Evolutionary conservation across 2,113 vertebrate species (phyloP).

Genomic region (Cryptoleucopteryx plumbea): DNA sequence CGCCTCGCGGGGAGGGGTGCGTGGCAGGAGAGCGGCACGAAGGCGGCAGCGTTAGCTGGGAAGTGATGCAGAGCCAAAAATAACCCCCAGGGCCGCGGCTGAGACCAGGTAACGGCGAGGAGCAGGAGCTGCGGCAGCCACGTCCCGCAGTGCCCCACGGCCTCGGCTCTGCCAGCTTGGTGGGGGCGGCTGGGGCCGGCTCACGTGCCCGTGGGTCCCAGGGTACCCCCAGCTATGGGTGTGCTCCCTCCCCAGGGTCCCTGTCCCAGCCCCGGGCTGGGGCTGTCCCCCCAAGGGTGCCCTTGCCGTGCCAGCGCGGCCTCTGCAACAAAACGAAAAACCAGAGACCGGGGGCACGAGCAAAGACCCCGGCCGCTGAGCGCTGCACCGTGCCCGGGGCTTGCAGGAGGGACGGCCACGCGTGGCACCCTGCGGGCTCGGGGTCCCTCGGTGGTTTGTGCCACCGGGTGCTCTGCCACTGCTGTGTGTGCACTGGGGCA

Average conservation of each 20-base stretch:
- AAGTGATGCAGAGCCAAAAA: conserved; percentile 57
- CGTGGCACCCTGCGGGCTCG: rapidly evolving
- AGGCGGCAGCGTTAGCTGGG: background rate
- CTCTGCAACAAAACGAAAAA: background rate
- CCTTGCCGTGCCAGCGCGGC: background rate
- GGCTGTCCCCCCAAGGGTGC: background rate
- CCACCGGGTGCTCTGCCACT: background rate
- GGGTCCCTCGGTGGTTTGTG: background rate
- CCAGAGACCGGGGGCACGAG: background rate
- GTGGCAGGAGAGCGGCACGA: background rate
- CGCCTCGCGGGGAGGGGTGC: background rate
- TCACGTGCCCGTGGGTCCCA: rapidly evolving
- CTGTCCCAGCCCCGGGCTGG: rapidly evolving
- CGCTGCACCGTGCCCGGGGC: rapidly evolving
- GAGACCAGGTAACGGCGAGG: background rate
- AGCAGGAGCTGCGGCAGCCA: background rate
- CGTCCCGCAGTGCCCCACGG: background rate
- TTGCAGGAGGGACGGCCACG: rapidly evolving
- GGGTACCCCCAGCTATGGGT: rapidly evolving
- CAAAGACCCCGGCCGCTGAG: background rate
- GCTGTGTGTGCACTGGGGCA: rapidly evolving
- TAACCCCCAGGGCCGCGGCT: background rate
- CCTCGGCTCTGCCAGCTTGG: rapidly evolving
- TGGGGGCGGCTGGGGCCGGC: background rate
- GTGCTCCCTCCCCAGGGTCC: background rate